A percentile compares a stretch with the other conserved stretches of the same genome.
Conservation (phyloP, 2,113 vertebrate genomes). For the Psephotus haematonotus region DNA sequence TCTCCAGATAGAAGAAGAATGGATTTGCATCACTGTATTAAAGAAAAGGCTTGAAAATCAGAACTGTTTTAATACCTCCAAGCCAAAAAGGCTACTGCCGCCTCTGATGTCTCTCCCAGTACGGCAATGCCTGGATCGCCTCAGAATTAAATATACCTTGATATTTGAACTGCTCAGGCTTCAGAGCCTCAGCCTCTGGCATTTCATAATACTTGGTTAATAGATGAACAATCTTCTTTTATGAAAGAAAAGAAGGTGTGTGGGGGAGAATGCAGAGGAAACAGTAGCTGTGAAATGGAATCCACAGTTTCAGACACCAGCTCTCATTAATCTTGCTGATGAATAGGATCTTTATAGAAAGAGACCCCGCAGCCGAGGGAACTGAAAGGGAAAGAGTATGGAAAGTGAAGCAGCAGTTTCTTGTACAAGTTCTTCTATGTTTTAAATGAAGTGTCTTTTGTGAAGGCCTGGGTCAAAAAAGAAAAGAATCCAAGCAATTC, state of each 20-base stretch:
- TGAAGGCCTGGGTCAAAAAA: conserved; percentile 35
- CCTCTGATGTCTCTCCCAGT: neutral
- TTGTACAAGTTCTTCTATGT: conserved; percentile 41
- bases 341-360: conserved; percentile 59
- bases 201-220: conserved; percentile 67
- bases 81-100: neutral
- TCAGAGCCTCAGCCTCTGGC: conserved; percentile 53
- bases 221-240: conserved; percentile 59
- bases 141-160: conserved; percentile 65
- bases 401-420: conserved; percentile 55
- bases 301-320: conserved; percentile 18
- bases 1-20: neutral
- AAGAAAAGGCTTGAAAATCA: neutral
- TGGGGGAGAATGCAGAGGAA: neutral
- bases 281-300: conserved; percentile 16
- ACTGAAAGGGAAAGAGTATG: conserved; percentile 54
- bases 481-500: conserved; percentile 40
- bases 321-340: conserved; percentile 65
- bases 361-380: conserved; percentile 6
- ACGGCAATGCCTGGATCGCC: conserved; percentile 26
- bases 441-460: conserved; percentile 65
- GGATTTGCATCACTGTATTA: neutral
- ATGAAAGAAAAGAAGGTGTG: neutral
- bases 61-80: neutral
- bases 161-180: conserved; percentile 63